These are phyloP conservation scores for Arrhamphus sclerolepis DNA, from an alignment of 2,797 vertebrate genomes.

Conservation along the genomic window DNA sequence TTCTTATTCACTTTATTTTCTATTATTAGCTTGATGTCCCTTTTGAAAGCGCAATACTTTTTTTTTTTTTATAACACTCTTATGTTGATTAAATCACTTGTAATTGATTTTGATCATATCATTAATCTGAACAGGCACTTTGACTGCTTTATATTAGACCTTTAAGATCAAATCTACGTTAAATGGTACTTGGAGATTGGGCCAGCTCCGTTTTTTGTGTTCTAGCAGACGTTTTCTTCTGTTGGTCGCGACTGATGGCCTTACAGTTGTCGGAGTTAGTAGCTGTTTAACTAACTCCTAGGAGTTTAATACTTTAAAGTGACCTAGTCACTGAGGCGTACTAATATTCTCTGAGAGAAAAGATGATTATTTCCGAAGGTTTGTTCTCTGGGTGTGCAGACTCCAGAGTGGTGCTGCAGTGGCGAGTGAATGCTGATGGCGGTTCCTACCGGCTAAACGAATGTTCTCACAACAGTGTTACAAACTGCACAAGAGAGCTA, in stretches of 20 bases:
- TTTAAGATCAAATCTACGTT: conserved; percentile 19
- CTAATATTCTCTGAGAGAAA: conserved; percentile 99
- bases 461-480: conserved; percentile 71
- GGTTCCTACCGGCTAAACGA: conserved; percentile 62
- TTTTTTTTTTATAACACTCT: conserved; percentile 69
- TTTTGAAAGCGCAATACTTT: conserved; percentile 64
- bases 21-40: conserved; percentile 51
- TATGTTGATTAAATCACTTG: conserved; percentile 49
- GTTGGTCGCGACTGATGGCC: conserved; percentile 78
- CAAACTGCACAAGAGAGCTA: conserved; percentile 69
- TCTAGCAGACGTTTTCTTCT: conserved; percentile 64
- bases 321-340: conserved; percentile 92
- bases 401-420: conserved; percentile 56
- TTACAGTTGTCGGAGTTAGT: conserved; percentile 88
- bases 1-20: conserved; percentile 54
- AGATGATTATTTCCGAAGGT: conserved; percentile 81
- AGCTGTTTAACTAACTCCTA: conserved; percentile 95
- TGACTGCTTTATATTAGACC: conserved; percentile 47
- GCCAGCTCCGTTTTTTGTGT: conserved; percentile 37
- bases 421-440: conserved; percentile 22
- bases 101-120: conserved; percentile 56
- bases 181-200: conserved; percentile 76
- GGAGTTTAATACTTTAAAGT: conserved; percentile 97
- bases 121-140: conserved; percentile 67
- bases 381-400: conserved; percentile 69